Evolutionary conservation across 2,113 vertebrate species (phyloP).

Genomic region (Micronycteris hirsuta): DNA sequence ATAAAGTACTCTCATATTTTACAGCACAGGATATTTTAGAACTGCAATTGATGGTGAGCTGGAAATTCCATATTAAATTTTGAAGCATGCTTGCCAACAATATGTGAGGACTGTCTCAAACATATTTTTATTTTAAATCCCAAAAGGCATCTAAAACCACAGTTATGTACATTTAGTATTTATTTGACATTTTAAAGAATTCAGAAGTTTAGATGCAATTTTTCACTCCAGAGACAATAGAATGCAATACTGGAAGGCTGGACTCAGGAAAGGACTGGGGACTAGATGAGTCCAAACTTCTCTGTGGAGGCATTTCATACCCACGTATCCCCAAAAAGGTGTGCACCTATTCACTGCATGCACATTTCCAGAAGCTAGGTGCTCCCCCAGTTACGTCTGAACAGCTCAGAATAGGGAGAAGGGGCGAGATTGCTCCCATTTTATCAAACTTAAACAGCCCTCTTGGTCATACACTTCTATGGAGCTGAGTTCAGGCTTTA

Average conservation of each 20-base stretch:
- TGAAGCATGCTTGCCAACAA: slow-evolving; percentile 72
- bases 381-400: neutral
- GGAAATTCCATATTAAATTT: slow-evolving; percentile 73
- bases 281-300: neutral
- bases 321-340: neutral
- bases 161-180: slow-evolving; percentile 25
- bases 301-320: neutral
- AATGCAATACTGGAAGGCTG: neutral
- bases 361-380: neutral
- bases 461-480: neutral
- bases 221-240: slow-evolving; percentile 28
- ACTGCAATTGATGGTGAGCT: slow-evolving; percentile 66
- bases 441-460: neutral
- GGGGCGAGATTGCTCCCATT: neutral
- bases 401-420: neutral
- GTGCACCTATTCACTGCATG: neutral
- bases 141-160: slow-evolving; percentile 59
- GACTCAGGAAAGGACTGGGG: neutral
- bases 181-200: neutral
- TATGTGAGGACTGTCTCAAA: slow-evolving; percentile 63
- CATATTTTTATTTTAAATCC: slow-evolving; percentile 62
- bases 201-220: slow-evolving; percentile 31
- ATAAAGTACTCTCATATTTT: slow-evolving; percentile 70
- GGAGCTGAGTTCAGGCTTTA: neutral
- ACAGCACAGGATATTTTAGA: slow-evolving; percentile 75